phyloP scores from a whole-genome alignment of 64 coral and sea anemone genomes.

The Trachythela sp. region DNA sequence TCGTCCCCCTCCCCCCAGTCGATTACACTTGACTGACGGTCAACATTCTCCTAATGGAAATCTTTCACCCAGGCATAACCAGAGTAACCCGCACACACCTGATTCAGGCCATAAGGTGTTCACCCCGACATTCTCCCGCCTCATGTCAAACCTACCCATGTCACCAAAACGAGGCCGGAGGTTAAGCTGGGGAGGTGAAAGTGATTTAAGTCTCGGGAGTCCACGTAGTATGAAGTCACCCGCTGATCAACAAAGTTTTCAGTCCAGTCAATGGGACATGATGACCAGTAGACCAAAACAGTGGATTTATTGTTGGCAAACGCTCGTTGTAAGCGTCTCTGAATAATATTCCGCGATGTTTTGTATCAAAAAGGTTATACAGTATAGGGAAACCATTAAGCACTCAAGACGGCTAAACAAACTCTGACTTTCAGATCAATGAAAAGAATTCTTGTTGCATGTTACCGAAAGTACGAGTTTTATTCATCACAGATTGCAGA shows the following conservation, averaged over 20 bases:
- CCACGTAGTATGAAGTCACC: background rate
- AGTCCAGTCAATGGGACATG: background rate
- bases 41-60: background rate
- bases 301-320: constrained; percentile 13
- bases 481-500: too few relatives aligned
- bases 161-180: background rate
- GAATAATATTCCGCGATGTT: background rate
- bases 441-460: too few relatives aligned
- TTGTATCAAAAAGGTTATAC: too few relatives aligned
- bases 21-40: background rate
- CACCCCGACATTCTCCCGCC: background rate
- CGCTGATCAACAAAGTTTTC: background rate
- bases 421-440: too few relatives aligned
- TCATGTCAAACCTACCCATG: background rate
- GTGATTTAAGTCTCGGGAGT: background rate
- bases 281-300: constrained; percentile 4
- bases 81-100: background rate
- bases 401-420: too few relatives aligned
- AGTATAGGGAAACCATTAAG: too few relatives aligned
- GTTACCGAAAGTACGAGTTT: too few relatives aligned
- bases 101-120: background rate
- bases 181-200: background rate
- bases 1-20: background rate
- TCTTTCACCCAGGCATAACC: background rate
- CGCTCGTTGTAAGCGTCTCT: background rate